Evolutionary conservation across 2,113 vertebrate species (phyloP), one percentile per base, ranked within the genome.

Genomic region (Ranitomeya variabilis): DNA sequence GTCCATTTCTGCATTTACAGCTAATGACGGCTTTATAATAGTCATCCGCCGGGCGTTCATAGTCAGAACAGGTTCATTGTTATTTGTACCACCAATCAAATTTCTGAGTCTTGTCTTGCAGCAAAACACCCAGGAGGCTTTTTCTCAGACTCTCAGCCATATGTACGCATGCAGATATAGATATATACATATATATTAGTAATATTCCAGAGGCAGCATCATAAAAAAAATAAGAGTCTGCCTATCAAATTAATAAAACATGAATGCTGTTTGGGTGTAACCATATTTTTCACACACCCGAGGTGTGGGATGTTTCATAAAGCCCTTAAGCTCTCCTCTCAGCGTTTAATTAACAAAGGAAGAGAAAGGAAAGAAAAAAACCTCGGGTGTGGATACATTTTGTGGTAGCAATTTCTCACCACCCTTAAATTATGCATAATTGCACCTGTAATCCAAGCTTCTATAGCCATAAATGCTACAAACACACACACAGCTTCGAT

Each of bases 291-390:
- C 80, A 88, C 87, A 88, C 87, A 83, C 80, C 87, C 74, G 73
- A 89, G 81, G 87, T 84, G 82, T 85, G 87, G 87, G 87, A 85
- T 85, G 87, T 69, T 85, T 85, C 66, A 69, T 69, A 89, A 89
- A 89, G 87, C 87, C 87, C 87, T 89, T 89, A 89, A 89, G 87
- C 87, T 89, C 76, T 79, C 81, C 87, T 84, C 82, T 59, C 74
- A 89, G 87, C 81, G 57, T 85, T 88, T 85, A 64, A 89, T 85
- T 85, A 85, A 55, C 59, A 69, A 79, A 76, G 73, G 31, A 19
- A 52, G 15, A 52, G 45, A 52, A 76, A 76, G 73, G 73, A 14
- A 71, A 88, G 59, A 80, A 52, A 79, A 55, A 89, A 89, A 76
- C 60, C 87, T 85, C 51, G 87, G 87, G 87, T 89, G 87, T 84